Conservation (phyloP, 1,140 invertebrate species). For the Apis laboriosa region DNA sequence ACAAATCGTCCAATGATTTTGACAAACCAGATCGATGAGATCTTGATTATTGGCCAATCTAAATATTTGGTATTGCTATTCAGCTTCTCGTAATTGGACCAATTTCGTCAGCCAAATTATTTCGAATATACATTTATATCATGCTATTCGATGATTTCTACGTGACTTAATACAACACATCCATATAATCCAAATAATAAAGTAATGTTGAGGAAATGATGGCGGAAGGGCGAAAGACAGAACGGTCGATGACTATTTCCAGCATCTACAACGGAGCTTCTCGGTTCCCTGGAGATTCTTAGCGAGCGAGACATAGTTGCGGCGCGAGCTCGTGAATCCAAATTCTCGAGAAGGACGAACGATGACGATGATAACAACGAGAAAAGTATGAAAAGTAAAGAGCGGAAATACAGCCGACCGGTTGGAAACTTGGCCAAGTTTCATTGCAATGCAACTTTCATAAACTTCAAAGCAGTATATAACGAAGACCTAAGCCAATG, state of each 20-base stretch:
- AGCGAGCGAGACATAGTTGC: constrained; percentile 48
- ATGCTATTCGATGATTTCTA: constrained; percentile 22
- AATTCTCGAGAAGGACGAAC: constrained; percentile 29
- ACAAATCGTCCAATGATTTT: constrained; percentile 12
- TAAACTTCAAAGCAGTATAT: constrained; percentile 55
- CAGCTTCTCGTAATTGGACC: constrained; percentile 20
- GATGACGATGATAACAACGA: constrained; percentile 52
- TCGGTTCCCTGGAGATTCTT: constrained; percentile 35
- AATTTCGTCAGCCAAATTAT: constrained; percentile 36
- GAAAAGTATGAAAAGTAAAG: constrained; percentile 39
- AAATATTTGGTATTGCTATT: constrained; percentile 26
- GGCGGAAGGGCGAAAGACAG: no score
- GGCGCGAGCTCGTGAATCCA: constrained; percentile 46
- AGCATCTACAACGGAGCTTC: constrained; percentile 23
- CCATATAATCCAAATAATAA: constrained; percentile 26
- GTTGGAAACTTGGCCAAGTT: constrained; percentile 46
- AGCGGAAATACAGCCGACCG: constrained; percentile 48
- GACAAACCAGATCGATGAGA: not conserved
- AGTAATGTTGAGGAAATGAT: not conserved
- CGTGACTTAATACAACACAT: constrained; percentile 55
- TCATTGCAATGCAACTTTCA: constrained; percentile 64
- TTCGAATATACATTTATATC: constrained; percentile 19
- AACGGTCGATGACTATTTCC: constrained; percentile 1
- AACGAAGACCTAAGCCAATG: constrained; percentile 60
- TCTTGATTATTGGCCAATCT: constrained; percentile 10